Base-by-base conservation (phyloP, 2,888 invertebrate genomes). In the Drosophila setosimentum region DNA sequence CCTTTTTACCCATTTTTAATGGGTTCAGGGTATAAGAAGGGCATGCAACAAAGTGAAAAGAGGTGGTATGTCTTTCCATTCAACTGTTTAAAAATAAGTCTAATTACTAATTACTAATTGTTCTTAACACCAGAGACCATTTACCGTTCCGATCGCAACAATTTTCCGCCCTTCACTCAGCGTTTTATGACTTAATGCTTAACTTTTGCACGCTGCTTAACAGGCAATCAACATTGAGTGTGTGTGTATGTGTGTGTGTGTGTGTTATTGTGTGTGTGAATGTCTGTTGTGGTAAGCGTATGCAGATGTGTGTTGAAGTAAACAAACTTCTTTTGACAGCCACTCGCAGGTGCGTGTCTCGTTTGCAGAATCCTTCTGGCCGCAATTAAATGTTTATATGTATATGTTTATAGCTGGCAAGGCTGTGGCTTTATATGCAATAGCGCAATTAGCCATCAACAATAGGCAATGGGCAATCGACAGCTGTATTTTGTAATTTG, bases 321-420 rank as follows among this genome's bases (percentile, higher is more conserved):
- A n/a, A 48, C 66, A 35, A 63, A 33, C 40, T 61, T 54, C n/a
- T 18, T 55, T 74, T 71, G 76, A 68, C 59, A 62, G 35, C 68
- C 53, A 33, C 51, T 33, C 59, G 21, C 75, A 77, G 80, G 68
- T 87, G 82, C 57, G 54, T 59, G 42, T 61, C 54, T 16, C 55
- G 40, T 63, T 77, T 45, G 6, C 40, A 30, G 57, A 78, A 54
- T 58, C 42, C 42, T 27, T 30, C 33, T 35, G 42, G n/a, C 51
- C 62, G 29, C 51, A 70, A 62, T 55, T 21, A 27, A 32, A 51
- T 51, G 32, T 24, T 4, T 18, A 11, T 27, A 13, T 18, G 11
- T 27, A 13, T 27, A 27, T 58, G 61, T 35, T 55, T n/a, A n/a
- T n/a, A 78, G 62, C 58, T 60, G 54, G 55, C 33, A 45, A 48